phyloP scores from a whole-genome alignment of 2,797 vertebrate genomes.

The Sebastiscus tertius region DNA sequence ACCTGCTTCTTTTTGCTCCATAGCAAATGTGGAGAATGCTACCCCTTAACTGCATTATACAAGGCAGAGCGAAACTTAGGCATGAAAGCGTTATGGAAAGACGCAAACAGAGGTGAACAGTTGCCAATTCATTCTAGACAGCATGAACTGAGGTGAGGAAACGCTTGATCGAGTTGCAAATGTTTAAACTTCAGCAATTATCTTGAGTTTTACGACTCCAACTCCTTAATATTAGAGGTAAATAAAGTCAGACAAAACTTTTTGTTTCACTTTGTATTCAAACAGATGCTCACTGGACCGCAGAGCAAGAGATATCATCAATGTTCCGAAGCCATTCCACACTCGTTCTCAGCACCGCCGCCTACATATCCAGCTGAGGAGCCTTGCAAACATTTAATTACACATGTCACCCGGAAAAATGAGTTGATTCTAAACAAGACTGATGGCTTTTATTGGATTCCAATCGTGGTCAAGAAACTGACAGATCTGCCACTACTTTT shows the following conservation, averaged over 20 bases:
- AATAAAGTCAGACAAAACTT: background rate
- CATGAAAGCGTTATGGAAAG: background rate
- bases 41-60: background rate
- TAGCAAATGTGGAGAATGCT: background rate
- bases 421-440: background rate
- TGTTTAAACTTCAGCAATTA: background rate
- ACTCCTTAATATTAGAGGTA: background rate
- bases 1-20: background rate
- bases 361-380: constrained; percentile 13
- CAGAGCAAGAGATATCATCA: background rate
- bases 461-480: constrained; percentile 4
- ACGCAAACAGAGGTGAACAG: background rate
- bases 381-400: constrained; percentile 23
- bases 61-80: background rate
- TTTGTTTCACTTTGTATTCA: background rate
- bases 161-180: background rate
- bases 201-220: background rate
- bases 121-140: background rate
- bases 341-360: background rate
- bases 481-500: background rate
- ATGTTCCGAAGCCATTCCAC: background rate
- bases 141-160: background rate
- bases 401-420: constrained; percentile 4
- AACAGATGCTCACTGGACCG: background rate
- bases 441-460: constrained; percentile 3